Conservation (phyloP, 2,888 invertebrate genomes). For the Margaritifera margaritifera region DNA sequence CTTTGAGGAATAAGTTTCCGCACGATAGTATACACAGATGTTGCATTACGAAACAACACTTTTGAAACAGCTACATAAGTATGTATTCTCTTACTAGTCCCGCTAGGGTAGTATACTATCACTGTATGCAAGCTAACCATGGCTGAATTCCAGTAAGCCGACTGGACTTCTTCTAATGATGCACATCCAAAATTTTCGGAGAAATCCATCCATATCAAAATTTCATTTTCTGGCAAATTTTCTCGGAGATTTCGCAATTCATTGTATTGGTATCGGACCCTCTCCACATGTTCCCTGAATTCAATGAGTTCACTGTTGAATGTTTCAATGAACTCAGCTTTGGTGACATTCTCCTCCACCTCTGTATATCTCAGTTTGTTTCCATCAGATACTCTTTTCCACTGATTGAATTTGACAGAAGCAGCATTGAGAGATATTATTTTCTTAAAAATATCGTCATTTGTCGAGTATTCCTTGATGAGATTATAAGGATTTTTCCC, state of each 20-base stretch:
- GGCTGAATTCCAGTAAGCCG: too few species aligned
- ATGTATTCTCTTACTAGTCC: too few species aligned
- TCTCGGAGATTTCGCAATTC: conserved; percentile 7
- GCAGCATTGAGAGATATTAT: background rate
- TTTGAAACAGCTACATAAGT: too few species aligned
- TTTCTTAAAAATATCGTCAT: conserved; percentile 6
- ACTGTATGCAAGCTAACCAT: too few species aligned
- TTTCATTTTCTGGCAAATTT: background rate
- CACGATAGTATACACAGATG: too few species aligned
- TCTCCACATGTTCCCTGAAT: conserved; percentile 11
- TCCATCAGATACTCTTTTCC: conserved; percentile 13
- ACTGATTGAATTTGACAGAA: conserved; percentile 11
- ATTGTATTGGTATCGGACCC: conserved; percentile 10
- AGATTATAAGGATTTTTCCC: conserved; percentile 17
- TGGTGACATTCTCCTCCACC: conserved; percentile 10
- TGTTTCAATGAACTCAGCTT: conserved; percentile 6
- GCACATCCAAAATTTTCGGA: too few species aligned
- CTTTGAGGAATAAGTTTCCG: conserved; percentile 2
- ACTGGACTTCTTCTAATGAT: too few species aligned
- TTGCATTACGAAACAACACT: too few species aligned
- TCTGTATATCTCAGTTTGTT: conserved; percentile 13
- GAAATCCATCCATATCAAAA: too few species aligned
- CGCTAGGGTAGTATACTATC: too few species aligned
- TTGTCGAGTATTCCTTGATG: background rate
- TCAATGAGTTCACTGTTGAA: conserved; percentile 13